phyloP scores from a whole-genome alignment of 2,797 vertebrate genomes.

The Coccyzus lansbergi region DNA sequence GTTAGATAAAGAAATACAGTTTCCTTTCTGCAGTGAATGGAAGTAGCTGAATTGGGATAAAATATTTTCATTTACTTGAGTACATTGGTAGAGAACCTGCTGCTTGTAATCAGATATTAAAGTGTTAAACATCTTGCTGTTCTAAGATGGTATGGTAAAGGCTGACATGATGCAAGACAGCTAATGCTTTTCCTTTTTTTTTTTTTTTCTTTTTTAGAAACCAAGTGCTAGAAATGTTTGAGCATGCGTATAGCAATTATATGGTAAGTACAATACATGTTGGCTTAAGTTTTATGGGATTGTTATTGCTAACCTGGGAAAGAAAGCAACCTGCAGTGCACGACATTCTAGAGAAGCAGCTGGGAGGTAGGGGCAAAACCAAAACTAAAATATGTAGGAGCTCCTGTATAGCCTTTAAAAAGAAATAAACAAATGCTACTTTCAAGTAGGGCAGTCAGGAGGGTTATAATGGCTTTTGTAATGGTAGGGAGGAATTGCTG shows the following conservation, averaged over 20 bases:
- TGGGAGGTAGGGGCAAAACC: background rate
- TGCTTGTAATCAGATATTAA: background rate
- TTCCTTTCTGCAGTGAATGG: background rate
- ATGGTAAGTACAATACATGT: constrained; percentile 86
- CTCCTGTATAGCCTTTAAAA: background rate
- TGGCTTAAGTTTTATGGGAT: background rate
- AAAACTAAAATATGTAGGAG: background rate
- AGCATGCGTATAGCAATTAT: constrained; percentile 98
- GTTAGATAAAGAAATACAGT: background rate
- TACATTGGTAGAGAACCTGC: background rate
- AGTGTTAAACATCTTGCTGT: background rate
- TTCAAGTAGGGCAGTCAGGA: background rate
- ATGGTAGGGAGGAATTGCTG: background rate
- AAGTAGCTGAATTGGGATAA: background rate
- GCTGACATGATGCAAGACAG: background rate
- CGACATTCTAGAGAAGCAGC: background rate
- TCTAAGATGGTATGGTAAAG: background rate
- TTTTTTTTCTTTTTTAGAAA: constrained; percentile 79
- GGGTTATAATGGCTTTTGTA: background rate
- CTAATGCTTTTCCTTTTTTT: constrained; percentile 15
- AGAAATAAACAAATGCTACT: background rate
- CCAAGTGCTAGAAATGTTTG: constrained; percentile 99
- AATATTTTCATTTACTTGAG: background rate
- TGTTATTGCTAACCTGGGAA: background rate
- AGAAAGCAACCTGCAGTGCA: background rate